phyloP scores from a whole-genome alignment of 2,797 vertebrate genomes.

The Phylloscopus collybita region DNA sequence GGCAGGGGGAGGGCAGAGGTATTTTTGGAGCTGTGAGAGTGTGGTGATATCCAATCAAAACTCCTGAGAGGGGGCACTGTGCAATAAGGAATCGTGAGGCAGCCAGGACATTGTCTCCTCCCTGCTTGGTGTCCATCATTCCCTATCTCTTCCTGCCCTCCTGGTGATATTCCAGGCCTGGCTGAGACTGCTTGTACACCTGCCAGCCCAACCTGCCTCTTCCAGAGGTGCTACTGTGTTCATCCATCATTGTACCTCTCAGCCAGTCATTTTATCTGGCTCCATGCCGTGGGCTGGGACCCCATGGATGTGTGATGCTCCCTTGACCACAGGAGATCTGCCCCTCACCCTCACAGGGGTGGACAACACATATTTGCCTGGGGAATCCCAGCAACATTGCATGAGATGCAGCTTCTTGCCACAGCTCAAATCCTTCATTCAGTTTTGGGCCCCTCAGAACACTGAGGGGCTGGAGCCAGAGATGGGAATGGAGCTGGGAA shows the following conservation, averaged over 20 bases:
- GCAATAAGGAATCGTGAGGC: background rate
- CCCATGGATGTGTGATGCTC: fast-evolving
- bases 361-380: fast-evolving
- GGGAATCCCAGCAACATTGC: background rate
- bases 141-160: background rate
- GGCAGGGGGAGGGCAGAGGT: background rate
- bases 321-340: background rate
- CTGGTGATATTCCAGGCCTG: background rate
- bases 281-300: fast-evolving
- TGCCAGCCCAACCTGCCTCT: background rate
- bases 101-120: background rate
- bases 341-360: background rate
- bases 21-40: background rate
- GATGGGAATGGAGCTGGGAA: fast-evolving
- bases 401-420: background rate
- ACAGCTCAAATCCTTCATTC: background rate
- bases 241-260: background rate
- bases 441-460: background rate
- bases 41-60: background rate
- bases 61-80: background rate
- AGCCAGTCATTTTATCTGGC: background rate
- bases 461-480: background rate
- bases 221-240: background rate
- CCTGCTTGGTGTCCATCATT: background rate
- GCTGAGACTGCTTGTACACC: background rate